Base-by-base conservation (phyloP, 2,888 invertebrate genomes). In the Rugalucina vietnamica region DNA sequence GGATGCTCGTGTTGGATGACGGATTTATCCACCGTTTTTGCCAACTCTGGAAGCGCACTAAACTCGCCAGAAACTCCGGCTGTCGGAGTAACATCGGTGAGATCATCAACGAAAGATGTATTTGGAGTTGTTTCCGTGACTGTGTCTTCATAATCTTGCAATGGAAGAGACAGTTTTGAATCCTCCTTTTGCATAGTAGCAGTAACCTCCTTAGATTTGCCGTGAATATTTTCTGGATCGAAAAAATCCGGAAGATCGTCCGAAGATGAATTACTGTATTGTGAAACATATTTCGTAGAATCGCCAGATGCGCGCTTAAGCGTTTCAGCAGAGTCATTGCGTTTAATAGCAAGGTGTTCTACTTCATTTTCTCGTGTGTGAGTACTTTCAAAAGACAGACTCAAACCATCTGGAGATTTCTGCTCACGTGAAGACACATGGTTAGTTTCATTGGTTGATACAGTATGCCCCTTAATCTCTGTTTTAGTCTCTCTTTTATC, bases 71-170 rank as follows among this genome's bases (percentile, higher is more conserved):
- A 76, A 27, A 80, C 69, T 70, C 89, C 89, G 3, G 84, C 82
- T 5, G 89, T 88, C 1, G 91, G 89, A 1, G 88, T 90, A 36
- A 76, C 79, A 71, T 91, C 90, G 24, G 87, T 85, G 37, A 91
- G 69, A 39, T 89, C 92, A 14, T 90, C 88, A 5, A 89, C 69
- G 21, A 18, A 57, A 50, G 43, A 76, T 3, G 80, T n/a, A 1
- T 74, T 39, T 43, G 82, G 79, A 4, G 73, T 14, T 18, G 71
- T 80, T 21, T 75, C 65, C 21, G 84, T 60, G 14, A 78, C 32
- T 34, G 50, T 71, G 0, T 43, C 57, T 39, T 80, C 78, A 29
- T 76, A 80, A 54, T 57, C 60, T 70, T 80, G 60, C 5, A 84
- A 21, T 21, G 79, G 60, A 29, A 79, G 70, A 8, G 73, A 57